Evolutionary conservation across 2,888 invertebrate genomes (phyloP).

Genomic region (Pseudococcus viburni): DNA sequence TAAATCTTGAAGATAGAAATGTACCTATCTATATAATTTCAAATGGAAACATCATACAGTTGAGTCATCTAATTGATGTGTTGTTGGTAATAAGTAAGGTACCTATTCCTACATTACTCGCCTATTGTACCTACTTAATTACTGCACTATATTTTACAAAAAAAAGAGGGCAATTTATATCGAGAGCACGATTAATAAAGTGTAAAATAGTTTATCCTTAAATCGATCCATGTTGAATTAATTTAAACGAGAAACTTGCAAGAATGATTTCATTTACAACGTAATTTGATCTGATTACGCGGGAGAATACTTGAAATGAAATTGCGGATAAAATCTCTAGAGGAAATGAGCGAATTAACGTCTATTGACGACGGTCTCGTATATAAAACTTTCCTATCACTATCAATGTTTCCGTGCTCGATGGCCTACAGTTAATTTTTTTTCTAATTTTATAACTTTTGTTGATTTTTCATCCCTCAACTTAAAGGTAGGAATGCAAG

Average conservation of each 20-base stretch:
- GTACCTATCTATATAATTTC: too few species aligned
- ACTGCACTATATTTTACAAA: neutral
- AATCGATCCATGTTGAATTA: slow-evolving; percentile 42
- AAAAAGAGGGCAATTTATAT: neutral
- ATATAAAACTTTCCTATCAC: slow-evolving; percentile 33
- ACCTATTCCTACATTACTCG: too few species aligned
- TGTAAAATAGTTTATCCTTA: slow-evolving; percentile 34
- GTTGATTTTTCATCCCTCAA: neutral
- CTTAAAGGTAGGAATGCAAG: neutral
- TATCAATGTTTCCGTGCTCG: neutral
- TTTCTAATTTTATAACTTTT: neutral
- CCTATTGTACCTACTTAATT: neutral
- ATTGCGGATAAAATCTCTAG: slow-evolving; percentile 55
- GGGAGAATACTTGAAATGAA: slow-evolving; percentile 57
- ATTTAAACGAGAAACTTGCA: slow-evolving; percentile 22
- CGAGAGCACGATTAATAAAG: neutral
- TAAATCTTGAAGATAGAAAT: too few species aligned
- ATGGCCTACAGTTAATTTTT: slow-evolving; percentile 43
- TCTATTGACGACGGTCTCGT: slow-evolving; percentile 54
- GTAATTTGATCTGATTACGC: slow-evolving; percentile 55
- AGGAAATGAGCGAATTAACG: slow-evolving; percentile 57
- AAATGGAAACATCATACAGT: too few species aligned
- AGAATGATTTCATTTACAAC: slow-evolving; percentile 41
- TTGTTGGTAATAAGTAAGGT: too few species aligned
- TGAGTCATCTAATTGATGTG: too few species aligned